Evolutionary conservation across 2,797 vertebrate species (phyloP), one percentile per base, ranked within the genome.

Genomic region (Danio albolineatus): DNA sequence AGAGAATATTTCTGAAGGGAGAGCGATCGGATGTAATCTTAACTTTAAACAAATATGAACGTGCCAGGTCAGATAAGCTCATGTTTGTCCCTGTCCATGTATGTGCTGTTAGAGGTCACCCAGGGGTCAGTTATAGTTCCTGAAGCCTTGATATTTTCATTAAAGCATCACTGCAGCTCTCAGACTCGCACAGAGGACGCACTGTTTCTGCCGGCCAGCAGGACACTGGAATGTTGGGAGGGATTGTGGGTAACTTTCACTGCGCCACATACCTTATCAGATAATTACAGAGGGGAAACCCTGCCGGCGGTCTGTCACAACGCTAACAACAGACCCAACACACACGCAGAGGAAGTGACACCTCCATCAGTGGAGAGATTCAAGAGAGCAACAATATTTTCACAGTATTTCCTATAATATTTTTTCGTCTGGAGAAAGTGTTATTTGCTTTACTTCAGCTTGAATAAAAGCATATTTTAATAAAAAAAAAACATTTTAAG

Each of bases 171-270:
- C 79, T 56, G 41, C 7, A 21, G 1, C 87, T 84, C 82, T 70
- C 85, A 89, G 89, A 81, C 84, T 0, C 79, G 89, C 88, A 93
- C 92, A 94, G 90, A 91, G 90, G 83, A 84, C 79, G 19, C 87
- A 89, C 89, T 92, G 92, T 93, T 89, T 84, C 83, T 69, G 39
- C 73, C 66, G 73, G 87, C 83, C 84, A 85, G 84, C 77, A 84
- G 88, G 87, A 85, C 85, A 64, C 78, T 89, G 92, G 92, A 94
- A 94, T 93, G 92, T 84, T 89, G 85, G 85, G 88, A 73, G 83
- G 88, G 82, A 83, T 84, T 80, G 86, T 90, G 90, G 89, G 90
- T 90, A 91, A 90, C 87, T 89, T 82, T 89, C 89, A 89, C 89
- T 90, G 88, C 84, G 80, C 84, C 64, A 46, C 87, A 91, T 90